Evolutionary conservation across 2,888 invertebrate species (phyloP).

Genomic region (Phymatocera aterrima): DNA sequence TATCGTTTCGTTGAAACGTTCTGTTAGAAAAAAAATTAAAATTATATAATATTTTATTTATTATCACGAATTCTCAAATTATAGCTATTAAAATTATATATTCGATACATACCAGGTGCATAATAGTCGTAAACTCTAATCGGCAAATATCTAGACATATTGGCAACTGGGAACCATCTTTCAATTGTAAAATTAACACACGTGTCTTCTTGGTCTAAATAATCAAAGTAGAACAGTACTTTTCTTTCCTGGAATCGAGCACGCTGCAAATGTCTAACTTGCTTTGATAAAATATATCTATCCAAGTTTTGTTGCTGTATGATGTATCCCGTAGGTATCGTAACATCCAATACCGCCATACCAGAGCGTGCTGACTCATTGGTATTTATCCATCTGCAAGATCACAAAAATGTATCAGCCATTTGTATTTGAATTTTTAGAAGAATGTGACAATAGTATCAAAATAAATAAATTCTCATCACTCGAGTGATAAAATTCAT

Average conservation of each 20-base stretch:
- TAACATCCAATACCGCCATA: conserved; percentile 90
- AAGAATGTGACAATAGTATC: background rate
- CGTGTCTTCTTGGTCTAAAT: conserved; percentile 87
- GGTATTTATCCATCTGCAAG: conserved; percentile 84
- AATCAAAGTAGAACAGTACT: conserved; percentile 95
- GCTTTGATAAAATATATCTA: conserved; percentile 87
- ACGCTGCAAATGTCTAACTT: conserved; percentile 88
- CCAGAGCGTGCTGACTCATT: conserved; percentile 91
- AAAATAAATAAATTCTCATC: background rate
- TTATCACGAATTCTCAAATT: conserved; percentile 9
- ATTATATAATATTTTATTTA: conserved; percentile 6
- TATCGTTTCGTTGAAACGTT: conserved; percentile 94
- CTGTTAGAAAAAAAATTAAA: conserved; percentile 76
- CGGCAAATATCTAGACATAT: conserved; percentile 94
- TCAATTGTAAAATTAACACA: conserved; percentile 96
- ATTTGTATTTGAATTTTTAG: no score
- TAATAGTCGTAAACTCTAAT: conserved; percentile 96
- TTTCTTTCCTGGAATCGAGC: conserved; percentile 89
- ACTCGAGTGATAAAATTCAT: background rate
- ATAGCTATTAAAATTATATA: conserved; percentile 30
- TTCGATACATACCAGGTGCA: conserved; percentile 85
- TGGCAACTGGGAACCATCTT: conserved; percentile 97
- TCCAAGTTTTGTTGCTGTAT: conserved; percentile 93
- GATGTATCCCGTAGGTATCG: conserved; percentile 93
- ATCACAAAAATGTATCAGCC: background rate